phyloP scores from a whole-genome alignment of 2,888 invertebrate genomes.

The Dynastes maya region DNA sequence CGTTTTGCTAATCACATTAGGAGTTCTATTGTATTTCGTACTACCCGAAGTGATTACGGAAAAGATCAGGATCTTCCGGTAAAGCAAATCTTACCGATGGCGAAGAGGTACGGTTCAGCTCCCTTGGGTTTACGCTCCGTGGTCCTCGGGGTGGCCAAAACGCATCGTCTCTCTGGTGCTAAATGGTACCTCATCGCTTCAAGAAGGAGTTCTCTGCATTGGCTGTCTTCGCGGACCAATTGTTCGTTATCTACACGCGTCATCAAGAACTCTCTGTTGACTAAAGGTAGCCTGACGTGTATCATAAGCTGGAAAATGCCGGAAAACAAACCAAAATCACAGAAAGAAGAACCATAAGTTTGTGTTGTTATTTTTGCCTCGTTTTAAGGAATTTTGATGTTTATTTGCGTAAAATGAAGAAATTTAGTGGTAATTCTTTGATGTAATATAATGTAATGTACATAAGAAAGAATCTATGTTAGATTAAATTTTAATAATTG shows the following conservation, averaged over 20 bases:
- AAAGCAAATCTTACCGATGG: slow-evolving; percentile 69
- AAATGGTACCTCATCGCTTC: slow-evolving; percentile 83
- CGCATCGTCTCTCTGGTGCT: slow-evolving; percentile 78
- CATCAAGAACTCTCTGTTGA: slow-evolving; percentile 79
- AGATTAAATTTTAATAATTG: background rate
- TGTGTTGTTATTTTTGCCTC: too few relatives aligned
- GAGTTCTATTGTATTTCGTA: slow-evolving; percentile 22
- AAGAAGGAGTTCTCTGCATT: slow-evolving; percentile 77
- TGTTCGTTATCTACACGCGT: slow-evolving; percentile 79
- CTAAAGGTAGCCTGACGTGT: slow-evolving; percentile 77
- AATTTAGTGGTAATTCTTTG: too few relatives aligned
- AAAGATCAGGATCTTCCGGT: slow-evolving; percentile 13
- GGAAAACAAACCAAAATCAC: too few relatives aligned
- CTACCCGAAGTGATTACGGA: slow-evolving; percentile 33
- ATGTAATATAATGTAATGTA: too few relatives aligned
- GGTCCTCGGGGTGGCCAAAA: slow-evolving; percentile 76
- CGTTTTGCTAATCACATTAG: slow-evolving; percentile 10
- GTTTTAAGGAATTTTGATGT: too few relatives aligned
- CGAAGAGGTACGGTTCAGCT: slow-evolving; percentile 78
- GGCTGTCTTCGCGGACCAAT: slow-evolving; percentile 76
- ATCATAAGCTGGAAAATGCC: slow-evolving; percentile 73
- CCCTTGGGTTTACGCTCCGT: slow-evolving; percentile 79
- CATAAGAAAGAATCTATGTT: background rate
- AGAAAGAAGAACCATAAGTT: too few relatives aligned
- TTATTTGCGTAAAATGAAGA: too few relatives aligned